Conservation (phyloP, 2,888 invertebrate species). For the Drosophila hamatofila region DNA sequence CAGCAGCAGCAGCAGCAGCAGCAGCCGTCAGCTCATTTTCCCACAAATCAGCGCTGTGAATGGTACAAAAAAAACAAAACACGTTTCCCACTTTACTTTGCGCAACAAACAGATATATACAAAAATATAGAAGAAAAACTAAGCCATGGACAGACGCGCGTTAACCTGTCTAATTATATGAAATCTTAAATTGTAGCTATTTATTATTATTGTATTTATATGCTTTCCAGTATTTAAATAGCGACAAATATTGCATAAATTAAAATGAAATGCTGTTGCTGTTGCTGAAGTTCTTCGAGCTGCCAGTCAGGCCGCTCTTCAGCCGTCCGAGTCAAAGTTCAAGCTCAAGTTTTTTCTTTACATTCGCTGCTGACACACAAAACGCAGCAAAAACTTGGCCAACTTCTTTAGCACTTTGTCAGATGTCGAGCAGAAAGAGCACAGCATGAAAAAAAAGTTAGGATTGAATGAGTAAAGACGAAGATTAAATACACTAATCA, state of each 20-base stretch:
- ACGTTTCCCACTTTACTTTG: constrained; percentile 60
- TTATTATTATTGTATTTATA: constrained; percentile 8
- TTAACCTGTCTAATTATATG: constrained; percentile 33
- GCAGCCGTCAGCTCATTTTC: constrained; percentile 46
- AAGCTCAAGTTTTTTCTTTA: constrained; percentile 29
- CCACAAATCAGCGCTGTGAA: constrained; percentile 62
- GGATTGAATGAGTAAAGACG: background rate
- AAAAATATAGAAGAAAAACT: constrained; percentile 35
- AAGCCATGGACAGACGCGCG: constrained; percentile 43
- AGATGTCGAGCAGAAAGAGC: constrained; percentile 15
- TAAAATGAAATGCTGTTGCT: constrained; percentile 11
- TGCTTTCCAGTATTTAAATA: background rate
- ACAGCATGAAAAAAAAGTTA: background rate
- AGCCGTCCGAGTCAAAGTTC: constrained; percentile 37
- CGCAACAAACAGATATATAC: constrained; percentile 29
- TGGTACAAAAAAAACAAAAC: constrained; percentile 42
- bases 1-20: constrained; percentile 7
- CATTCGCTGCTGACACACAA: constrained; percentile 11
- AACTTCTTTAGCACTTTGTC: constrained; percentile 20
- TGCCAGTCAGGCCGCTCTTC: background rate
- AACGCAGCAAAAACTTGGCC: constrained; percentile 20
- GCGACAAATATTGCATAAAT: constrained; percentile 9
- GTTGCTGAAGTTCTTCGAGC: background rate
- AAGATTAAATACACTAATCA: background rate
- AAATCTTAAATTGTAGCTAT: background rate